These are phyloP conservation scores for Horisme vitalbata DNA, from an alignment of 2,888 invertebrate genomes.

Conservation along the genomic window DNA sequence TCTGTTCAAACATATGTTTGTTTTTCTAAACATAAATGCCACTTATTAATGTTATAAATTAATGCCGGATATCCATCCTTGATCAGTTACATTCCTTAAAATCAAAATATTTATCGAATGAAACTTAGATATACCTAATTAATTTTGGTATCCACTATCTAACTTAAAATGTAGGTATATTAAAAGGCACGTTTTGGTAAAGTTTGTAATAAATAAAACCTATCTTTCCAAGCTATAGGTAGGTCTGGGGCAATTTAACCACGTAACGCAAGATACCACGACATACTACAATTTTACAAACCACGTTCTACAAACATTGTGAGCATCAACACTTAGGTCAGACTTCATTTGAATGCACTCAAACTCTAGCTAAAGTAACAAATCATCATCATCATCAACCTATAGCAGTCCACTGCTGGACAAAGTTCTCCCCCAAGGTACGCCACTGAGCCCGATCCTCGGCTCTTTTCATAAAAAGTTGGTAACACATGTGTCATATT, in stretches of 20 bases:
- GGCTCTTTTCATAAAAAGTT: no score
- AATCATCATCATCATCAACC: no score
- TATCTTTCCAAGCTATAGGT: not conserved
- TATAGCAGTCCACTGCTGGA: no score
- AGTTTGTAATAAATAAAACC: no score
- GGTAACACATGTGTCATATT: no score
- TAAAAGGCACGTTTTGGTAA: not conserved
- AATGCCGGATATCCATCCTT: constrained; percentile 26
- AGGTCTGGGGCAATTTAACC: not conserved
- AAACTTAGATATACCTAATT: no score
- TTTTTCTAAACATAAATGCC: constrained; percentile 25
- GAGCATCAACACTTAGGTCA: no score
- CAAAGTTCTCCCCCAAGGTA: no score
- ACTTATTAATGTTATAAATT: constrained; percentile 6
- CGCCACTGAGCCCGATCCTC: no score
- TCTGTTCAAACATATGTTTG: constrained; percentile 22
- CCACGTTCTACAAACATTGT: no score
- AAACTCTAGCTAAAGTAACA: not conserved
- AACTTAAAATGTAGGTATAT: not conserved
- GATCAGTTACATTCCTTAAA: constrained; percentile 20
- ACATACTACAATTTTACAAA: no score
- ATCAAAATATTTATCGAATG: constrained; percentile 7
- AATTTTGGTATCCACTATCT: not conserved
- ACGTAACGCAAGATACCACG: not conserved
- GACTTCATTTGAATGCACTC: not conserved